Evolutionary conservation across 2,797 vertebrate genomes (phyloP).

Genomic region (Lacerta viridis): DNA sequence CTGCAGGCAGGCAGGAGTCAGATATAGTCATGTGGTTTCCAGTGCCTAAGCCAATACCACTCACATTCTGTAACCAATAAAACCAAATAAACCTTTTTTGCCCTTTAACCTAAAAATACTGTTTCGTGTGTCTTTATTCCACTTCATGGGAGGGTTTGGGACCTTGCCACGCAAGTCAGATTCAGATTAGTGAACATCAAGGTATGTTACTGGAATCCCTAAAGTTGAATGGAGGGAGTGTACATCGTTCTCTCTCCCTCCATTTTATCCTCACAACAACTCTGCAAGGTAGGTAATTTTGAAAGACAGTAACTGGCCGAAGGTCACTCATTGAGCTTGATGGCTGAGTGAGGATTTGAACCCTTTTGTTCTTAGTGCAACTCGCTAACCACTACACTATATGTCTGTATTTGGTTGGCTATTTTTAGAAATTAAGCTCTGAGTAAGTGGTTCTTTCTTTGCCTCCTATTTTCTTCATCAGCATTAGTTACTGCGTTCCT

Average conservation of each 20-base stretch:
- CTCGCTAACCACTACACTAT: neutral
- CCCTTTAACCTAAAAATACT: too few species aligned
- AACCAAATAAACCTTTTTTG: too few species aligned
- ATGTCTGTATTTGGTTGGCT: neutral
- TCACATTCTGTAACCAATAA: too few species aligned
- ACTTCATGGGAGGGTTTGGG: too few species aligned
- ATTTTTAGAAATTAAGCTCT: neutral
- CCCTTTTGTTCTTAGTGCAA: too few species aligned
- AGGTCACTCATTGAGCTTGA: neutral
- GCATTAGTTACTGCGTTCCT: too few species aligned
- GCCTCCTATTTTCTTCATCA: neutral
- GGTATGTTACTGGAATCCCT: neutral
- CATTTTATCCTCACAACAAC: neutral
- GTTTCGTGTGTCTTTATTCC: too few species aligned
- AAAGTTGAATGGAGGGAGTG: neutral
- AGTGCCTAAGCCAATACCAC: too few species aligned
- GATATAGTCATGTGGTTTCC: too few species aligned
- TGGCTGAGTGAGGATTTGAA: neutral
- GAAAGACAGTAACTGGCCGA: neutral
- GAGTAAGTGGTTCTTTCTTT: neutral
- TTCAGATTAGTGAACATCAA: neutral
- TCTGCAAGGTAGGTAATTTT: neutral
- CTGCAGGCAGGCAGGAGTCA: too few species aligned
- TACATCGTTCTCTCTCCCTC: neutral
- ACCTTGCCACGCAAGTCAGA: neutral